Conservation (phyloP, 2,888 invertebrate species). For the Eupithecia pulchellata region DNA sequence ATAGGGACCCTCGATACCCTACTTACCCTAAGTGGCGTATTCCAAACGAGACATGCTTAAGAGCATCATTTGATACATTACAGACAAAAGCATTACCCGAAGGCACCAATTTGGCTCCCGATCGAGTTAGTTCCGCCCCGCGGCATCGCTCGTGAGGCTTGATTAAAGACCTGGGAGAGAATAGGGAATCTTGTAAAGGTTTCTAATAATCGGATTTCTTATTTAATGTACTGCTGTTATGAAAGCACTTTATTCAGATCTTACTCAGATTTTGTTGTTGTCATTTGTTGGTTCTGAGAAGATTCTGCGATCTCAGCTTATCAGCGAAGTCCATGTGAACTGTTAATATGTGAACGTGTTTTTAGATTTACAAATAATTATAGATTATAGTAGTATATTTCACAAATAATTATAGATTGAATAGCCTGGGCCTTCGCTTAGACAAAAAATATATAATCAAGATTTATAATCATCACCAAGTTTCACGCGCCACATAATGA, state of each 20-base stretch:
- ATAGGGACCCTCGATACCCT: neutral
- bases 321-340: no score
- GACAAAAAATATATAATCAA: neutral
- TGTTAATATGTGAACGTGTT: no score
- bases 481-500: neutral
- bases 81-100: slow-evolving; percentile 32
- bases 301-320: no score
- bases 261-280: neutral
- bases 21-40: slow-evolving; percentile 15
- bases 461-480: neutral
- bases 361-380: no score
- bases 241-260: neutral
- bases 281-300: neutral
- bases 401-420: neutral
- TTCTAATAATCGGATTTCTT: neutral
- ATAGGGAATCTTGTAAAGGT: slow-evolving; percentile 22
- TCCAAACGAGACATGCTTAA: slow-evolving; percentile 11
- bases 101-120: slow-evolving; percentile 39
- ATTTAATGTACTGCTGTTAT: neutral
- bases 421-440: neutral
- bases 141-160: slow-evolving; percentile 32
- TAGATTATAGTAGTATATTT: no score
- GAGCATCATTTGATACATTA: slow-evolving; percentile 32
- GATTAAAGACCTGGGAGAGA: slow-evolving; percentile 30
- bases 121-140: slow-evolving; percentile 43